Evolutionary conservation across 2,797 vertebrate species (phyloP).

Genomic region (Lepus oiostolus): DNA sequence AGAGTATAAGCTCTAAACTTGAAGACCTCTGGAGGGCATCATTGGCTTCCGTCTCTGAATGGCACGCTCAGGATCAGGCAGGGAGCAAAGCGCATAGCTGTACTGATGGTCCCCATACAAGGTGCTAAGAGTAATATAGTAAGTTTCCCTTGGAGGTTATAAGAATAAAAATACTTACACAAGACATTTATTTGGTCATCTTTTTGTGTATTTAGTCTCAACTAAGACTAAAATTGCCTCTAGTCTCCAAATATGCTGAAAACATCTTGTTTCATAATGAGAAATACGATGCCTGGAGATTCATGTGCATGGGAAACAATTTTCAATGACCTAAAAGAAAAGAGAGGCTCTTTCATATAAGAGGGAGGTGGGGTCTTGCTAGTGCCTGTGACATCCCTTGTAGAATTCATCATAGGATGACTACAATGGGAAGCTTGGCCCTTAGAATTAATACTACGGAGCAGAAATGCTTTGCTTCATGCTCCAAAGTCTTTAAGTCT

Average conservation of each 20-base stretch:
- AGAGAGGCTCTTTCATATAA: background rate
- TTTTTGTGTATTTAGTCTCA: background rate
- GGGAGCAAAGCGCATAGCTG: background rate
- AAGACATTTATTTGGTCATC: background rate
- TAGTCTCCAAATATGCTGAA: background rate
- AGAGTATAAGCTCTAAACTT: background rate
- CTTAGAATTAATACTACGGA: background rate
- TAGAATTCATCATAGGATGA: background rate
- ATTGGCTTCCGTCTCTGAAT: background rate
- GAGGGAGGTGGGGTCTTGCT: background rate
- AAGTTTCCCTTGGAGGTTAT: background rate
- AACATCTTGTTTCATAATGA: constrained; percentile 15
- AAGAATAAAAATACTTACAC: background rate
- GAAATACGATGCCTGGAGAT: background rate
- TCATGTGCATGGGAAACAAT: background rate
- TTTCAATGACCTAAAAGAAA: background rate
- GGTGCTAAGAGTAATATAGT: background rate
- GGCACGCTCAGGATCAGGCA: background rate
- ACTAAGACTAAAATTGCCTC: background rate
- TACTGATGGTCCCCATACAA: background rate
- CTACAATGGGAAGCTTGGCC: background rate
- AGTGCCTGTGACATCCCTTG: too few species aligned
- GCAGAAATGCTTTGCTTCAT: background rate
- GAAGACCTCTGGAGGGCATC: background rate
- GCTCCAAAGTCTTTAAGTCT: background rate